Evolutionary conservation across 1,140 invertebrate genomes (phyloP).

Genomic region (Drosophila biarmipes): DNA sequence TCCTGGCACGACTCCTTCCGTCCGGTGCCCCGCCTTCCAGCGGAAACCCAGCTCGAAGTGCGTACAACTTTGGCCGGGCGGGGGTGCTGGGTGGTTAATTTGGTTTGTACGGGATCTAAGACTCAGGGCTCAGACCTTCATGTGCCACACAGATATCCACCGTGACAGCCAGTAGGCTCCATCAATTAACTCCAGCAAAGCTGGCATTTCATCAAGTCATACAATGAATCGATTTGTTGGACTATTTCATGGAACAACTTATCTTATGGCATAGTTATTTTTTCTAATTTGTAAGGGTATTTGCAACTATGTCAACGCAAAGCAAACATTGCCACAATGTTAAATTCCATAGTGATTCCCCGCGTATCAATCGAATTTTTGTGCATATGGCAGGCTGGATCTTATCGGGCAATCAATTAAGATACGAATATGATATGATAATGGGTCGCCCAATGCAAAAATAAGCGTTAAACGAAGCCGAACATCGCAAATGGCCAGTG

Average conservation of each 20-base stretch:
- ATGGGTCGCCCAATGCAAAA: conserved; percentile 57
- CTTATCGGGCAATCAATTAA: conserved; percentile 77
- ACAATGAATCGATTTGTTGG: background rate
- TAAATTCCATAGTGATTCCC: conserved; percentile 21
- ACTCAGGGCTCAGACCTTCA: background rate
- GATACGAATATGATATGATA: conserved; percentile 67
- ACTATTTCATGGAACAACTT: background rate
- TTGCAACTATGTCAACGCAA: conserved; percentile 10
- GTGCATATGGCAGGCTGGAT: conserved; percentile 36
- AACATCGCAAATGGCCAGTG: conserved; percentile 36
- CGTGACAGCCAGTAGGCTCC: background rate
- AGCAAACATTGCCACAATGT: conserved; percentile 3
- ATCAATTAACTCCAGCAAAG: background rate
- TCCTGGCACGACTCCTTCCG: conserved; percentile 33
- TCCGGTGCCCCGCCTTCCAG: background rate
- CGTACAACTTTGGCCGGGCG: background rate
- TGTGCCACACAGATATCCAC: background rate
- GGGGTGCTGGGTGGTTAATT: conserved; percentile 8
- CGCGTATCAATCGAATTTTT: conserved; percentile 19
- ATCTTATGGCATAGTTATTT: background rate
- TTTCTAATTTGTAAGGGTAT: conserved; percentile 19
- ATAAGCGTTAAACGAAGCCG: conserved; percentile 63
- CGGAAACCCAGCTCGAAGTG: conserved; percentile 9
- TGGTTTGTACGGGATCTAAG: conserved; percentile 4
- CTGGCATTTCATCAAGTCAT: background rate